Evolutionary conservation across 2,888 invertebrate genomes (phyloP), one percentile per base, ranked within the genome.

Genomic region (Ormyrus nitidulus): DNA sequence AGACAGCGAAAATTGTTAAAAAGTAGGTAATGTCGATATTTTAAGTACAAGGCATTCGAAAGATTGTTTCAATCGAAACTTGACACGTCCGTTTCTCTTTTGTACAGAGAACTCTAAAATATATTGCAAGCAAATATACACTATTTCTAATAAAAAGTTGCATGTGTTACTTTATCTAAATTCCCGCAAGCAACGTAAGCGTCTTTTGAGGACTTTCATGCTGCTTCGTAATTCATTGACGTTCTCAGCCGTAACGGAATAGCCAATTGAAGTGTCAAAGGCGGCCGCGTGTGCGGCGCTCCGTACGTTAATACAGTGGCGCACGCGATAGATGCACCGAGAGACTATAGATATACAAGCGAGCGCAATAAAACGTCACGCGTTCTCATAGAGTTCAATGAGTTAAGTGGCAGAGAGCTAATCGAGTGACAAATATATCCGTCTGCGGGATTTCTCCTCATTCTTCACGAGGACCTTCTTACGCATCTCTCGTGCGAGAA

Each of bases 401-500:
- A 81, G 75, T 81, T 76, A 79, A 66, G 64, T 64, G 81, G 53
- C 79, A 76, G 70, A 46, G 9, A 59, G 65, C 69, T 79, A 81
- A 81, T 81, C 19, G 79, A 62, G 46, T 69, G 79, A 58, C 77
- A 80, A 73, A 80, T 77, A 81, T 78, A 77, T 79, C 79, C 64
- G 61, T 74, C 70, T 48, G 65, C 58, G 66, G 54, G 53, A 46
- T 65, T 72, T 56, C 54, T 44, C 44, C 46, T 44, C 46, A n/a
- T 54, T 69, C 7, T 8, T 34, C 44, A 7, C 44, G 61, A 61
- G 61, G 54, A 19, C 34, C 49, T 44, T 11, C 34, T 10, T 61
- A 11, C 19, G 48, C 13, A 10, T 19, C 34, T 34, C 70, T 77
- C 13, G 46, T 9, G 51, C 59, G 11, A 34, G 59, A 34, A 59